Evolutionary conservation across 2,113 vertebrate species (phyloP).

Genomic region (Prionailurus viverrinus): DNA sequence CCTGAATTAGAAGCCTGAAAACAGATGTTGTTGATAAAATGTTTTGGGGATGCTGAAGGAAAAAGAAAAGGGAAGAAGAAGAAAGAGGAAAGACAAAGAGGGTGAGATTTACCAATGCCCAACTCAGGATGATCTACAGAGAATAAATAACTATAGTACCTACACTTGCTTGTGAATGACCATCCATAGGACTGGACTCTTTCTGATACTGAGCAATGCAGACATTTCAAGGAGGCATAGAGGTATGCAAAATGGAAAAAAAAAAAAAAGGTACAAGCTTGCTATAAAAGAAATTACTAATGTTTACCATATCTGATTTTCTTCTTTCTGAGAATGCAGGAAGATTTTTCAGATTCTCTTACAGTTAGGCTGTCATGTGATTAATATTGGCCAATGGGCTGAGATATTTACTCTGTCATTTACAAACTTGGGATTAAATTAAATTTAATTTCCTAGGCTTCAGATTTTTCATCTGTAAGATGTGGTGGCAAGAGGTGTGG

Average conservation of each 20-base stretch:
- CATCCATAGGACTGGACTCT: not conserved
- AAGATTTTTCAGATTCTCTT: not conserved
- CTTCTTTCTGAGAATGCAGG: not conserved
- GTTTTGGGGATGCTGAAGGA: not conserved
- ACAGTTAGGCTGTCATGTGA: not conserved
- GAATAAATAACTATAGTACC: not conserved
- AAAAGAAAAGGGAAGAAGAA: not conserved
- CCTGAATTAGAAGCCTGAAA: not conserved
- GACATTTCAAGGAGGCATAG: not conserved
- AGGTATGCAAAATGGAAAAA: not conserved
- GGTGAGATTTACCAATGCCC: not conserved
- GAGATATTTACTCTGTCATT: not conserved
- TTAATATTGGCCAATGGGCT: not conserved
- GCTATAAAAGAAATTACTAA: not conserved
- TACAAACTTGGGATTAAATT: not conserved
- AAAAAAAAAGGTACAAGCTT: not conserved
- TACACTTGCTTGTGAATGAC: not conserved
- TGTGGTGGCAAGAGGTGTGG: not conserved
- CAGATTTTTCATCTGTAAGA: not conserved
- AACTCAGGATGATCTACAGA: not conserved
- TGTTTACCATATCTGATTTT: not conserved
- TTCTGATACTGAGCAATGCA: not conserved
- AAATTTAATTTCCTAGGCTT: slow-evolving; percentile 4
- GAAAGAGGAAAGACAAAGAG: not conserved
- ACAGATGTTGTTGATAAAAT: not conserved